A percentile compares a stretch with the other conserved stretches of the same genome.
Conservation (phyloP, 2,797 vertebrate species). For the Jordanella pulchra region DNA sequence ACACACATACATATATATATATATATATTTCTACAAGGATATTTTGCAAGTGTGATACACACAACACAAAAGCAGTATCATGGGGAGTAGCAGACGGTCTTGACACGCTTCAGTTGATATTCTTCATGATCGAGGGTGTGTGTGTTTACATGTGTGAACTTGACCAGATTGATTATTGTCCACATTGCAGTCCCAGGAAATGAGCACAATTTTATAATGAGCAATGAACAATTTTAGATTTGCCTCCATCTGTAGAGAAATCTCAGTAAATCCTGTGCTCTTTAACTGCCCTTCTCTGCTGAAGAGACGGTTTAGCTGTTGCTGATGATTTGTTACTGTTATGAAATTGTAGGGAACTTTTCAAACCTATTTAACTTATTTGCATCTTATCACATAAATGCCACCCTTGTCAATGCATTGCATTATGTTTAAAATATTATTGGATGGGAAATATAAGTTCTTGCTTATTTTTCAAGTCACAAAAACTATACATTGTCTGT, state of each 20-base stretch:
- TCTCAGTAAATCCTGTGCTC: conserved; percentile 38
- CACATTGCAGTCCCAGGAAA: conserved; percentile 40
- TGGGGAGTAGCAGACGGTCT: conserved; percentile 36
- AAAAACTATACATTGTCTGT: background rate
- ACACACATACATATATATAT: background rate
- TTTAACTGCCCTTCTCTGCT: conserved; percentile 41
- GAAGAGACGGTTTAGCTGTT: conserved; percentile 31
- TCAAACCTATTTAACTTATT: background rate
- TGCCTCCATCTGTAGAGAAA: conserved; percentile 43
- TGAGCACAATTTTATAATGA: conserved; percentile 12
- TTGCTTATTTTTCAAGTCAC: background rate
- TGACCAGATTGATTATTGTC: conserved; percentile 51
- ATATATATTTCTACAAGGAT: background rate
- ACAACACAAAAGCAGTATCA: conserved; percentile 9
- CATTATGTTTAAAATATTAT: background rate
- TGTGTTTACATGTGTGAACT: conserved; percentile 12
- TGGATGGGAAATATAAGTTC: background rate
- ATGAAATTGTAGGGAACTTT: background rate
- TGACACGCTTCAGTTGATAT: conserved; percentile 39
- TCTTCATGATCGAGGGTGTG: conserved; percentile 27
- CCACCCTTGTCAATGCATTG: background rate
- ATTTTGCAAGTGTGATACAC: conserved; percentile 14
- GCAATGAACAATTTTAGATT: conserved; percentile 41
- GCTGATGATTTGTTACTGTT: background rate
- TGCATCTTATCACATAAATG: background rate